These are phyloP conservation scores for Microcebus jonahi DNA, from an alignment of 2,113 vertebrate species.

Conservation along the genomic window DNA sequence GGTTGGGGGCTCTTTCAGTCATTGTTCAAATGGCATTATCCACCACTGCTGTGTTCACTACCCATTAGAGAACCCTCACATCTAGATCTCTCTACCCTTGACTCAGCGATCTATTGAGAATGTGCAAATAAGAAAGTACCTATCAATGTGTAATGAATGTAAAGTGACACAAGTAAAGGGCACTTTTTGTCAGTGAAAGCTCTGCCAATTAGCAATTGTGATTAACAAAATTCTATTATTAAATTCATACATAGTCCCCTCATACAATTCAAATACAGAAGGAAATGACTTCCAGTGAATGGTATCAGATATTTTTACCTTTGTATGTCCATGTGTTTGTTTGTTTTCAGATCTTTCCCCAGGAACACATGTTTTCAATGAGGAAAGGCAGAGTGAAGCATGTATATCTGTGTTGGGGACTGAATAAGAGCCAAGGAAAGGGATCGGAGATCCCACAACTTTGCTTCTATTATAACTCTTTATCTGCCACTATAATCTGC, in stretches of 20 bases:
- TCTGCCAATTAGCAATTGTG: background rate
- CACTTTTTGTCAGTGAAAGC: background rate
- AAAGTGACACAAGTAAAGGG: background rate
- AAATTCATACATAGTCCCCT: background rate
- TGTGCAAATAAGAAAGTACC: background rate
- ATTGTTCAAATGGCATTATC: background rate
- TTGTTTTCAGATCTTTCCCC: background rate
- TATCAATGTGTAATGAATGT: background rate
- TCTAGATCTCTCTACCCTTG: background rate
- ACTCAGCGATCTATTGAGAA: background rate
- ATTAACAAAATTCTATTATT: background rate
- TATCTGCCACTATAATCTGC: no score
- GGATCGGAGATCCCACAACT: accelerated
- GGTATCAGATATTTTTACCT: background rate
- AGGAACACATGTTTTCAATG: background rate
- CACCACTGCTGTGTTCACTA: background rate
- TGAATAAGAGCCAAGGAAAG: background rate
- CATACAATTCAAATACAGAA: background rate
- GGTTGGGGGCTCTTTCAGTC: background rate
- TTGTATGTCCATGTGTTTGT: background rate
- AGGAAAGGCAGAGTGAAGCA: background rate
- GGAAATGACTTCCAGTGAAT: background rate
- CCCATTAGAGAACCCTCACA: background rate
- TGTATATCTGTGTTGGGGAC: background rate
- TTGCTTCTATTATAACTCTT: background rate